Conservation (phyloP, 2,888 invertebrate species). For the Myopa tessellatipennis region DNA sequence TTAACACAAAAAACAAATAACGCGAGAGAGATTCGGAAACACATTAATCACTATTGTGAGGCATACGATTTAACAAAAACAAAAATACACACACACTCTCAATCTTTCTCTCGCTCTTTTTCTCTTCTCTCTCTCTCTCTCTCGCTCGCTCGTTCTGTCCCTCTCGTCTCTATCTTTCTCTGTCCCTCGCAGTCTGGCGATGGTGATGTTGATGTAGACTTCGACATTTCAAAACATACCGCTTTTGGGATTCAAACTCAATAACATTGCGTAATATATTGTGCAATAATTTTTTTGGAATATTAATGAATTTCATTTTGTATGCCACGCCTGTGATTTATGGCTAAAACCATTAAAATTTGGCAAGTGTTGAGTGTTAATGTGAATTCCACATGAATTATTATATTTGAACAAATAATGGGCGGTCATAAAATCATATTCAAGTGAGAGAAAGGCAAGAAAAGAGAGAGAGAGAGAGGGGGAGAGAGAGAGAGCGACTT, state of each 20-base stretch:
- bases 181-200: too few relatives aligned
- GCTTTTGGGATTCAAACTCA: background rate
- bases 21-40: constrained; percentile 3
- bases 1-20: too few relatives aligned
- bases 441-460: background rate
- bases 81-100: background rate
- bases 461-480: background rate
- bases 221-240: background rate
- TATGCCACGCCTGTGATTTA: constrained; percentile 26
- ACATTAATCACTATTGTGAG: constrained; percentile 30
- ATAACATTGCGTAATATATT: constrained; percentile 7
- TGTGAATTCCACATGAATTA: constrained; percentile 13
- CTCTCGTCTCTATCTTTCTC: too few relatives aligned
- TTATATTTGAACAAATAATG: background rate
- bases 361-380: constrained; percentile 24
- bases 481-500: background rate
- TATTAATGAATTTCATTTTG: constrained; percentile 26
- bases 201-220: background rate
- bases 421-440: background rate
- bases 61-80: background rate
- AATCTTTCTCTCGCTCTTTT: too few relatives aligned
- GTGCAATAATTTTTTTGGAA: background rate
- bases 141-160: too few relatives aligned
- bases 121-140: too few relatives aligned
- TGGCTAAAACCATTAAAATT: constrained; percentile 10